Percentiles rank a stretch among this genome's conserved stretches.
These are phyloP conservation scores for Chiropotes sagulatus DNA, from an alignment of 2,797 vertebrate species.

Conservation along the genomic window DNA sequence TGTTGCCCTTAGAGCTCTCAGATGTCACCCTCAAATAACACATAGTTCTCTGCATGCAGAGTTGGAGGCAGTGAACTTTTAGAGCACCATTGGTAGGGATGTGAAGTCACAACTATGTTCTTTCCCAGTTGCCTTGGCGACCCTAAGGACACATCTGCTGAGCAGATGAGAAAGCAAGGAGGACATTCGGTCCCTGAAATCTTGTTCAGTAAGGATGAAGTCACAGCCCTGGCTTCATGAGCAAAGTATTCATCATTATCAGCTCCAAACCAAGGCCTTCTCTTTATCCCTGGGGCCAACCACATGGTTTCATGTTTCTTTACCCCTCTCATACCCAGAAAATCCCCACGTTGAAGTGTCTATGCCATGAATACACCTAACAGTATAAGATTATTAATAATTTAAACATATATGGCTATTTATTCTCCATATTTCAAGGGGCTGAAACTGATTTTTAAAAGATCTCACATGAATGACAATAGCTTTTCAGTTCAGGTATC, in stretches of 20 bases:
- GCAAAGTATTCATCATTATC: neutral
- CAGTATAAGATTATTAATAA: neutral
- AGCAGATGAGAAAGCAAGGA: neutral
- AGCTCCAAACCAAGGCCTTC: neutral
- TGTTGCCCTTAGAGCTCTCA: neutral
- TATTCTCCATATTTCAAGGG: slow-evolving; percentile 6
- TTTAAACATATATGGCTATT: neutral
- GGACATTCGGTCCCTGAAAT: neutral
- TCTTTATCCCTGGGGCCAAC: neutral
- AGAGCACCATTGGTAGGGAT: neutral
- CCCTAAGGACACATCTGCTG: neutral
- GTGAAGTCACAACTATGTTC: neutral
- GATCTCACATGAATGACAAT: neutral
- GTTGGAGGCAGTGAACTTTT: neutral
- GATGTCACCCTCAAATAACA: neutral
- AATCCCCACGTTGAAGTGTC: neutral
- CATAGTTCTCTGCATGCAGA: neutral
- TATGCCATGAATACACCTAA: neutral
- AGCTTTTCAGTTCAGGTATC: neutral
- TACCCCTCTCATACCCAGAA: neutral
- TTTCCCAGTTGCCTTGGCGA: neutral
- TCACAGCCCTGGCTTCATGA: neutral
- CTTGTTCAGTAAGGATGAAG: neutral
- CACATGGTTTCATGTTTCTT: neutral
- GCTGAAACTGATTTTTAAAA: neutral